phyloP scores from a whole-genome alignment of 2,113 vertebrate species.

The Rhinogobius similis region DNA sequence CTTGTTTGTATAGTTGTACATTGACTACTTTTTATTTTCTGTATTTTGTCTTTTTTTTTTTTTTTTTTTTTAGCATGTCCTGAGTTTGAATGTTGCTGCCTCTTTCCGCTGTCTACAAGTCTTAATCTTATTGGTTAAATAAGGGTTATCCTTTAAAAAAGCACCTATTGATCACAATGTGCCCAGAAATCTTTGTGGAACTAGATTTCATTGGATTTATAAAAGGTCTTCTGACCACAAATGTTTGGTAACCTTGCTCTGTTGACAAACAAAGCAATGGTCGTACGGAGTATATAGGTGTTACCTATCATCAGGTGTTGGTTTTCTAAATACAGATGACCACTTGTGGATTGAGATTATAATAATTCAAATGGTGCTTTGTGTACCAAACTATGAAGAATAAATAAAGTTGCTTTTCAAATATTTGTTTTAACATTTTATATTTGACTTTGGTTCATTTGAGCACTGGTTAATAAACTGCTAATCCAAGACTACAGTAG shows the following conservation, averaged over 20 bases:
- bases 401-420: slow-evolving; percentile 72
- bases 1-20: slow-evolving; percentile 68
- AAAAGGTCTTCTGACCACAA: slow-evolving; percentile 13
- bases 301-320: slow-evolving; percentile 15
- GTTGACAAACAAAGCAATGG: neutral
- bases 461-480: too few relatives aligned
- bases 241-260: slow-evolving; percentile 11
- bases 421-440: neutral
- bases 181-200: slow-evolving; percentile 8
- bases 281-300: neutral
- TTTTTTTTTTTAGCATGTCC: slow-evolving; percentile 77
- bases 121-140: slow-evolving; percentile 35
- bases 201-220: slow-evolving; percentile 28
- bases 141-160: slow-evolving; percentile 16
- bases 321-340: slow-evolving; percentile 18
- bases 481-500: too few relatives aligned
- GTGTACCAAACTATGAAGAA: slow-evolving; percentile 40
- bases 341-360: slow-evolving; percentile 27
- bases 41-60: slow-evolving; percentile 25
- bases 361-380: slow-evolving; percentile 23
- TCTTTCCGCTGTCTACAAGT: slow-evolving; percentile 25
- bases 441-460: neutral
- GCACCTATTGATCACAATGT: neutral
- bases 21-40: slow-evolving; percentile 44
- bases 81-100: slow-evolving; percentile 69